A percentile compares a stretch with the other conserved stretches of the same genome.
Evolutionary conservation across 2,888 invertebrate genomes (phyloP).

Genomic region (Acanthosepion esculentum): DNA sequence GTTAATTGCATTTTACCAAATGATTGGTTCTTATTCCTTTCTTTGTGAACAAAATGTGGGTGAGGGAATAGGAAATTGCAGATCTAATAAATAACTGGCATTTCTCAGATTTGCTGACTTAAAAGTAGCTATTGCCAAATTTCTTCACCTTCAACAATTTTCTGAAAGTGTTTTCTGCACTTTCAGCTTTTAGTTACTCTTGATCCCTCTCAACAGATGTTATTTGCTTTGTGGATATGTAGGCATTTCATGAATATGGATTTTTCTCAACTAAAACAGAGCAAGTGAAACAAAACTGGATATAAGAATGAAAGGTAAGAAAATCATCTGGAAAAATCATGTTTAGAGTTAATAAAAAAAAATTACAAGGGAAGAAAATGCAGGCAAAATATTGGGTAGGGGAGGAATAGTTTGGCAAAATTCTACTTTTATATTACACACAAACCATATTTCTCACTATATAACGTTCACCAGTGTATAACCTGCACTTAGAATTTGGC

Average conservation of each 20-base stretch:
- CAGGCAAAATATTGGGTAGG: too few species aligned
- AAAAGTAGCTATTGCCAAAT: background rate
- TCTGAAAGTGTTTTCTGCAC: background rate
- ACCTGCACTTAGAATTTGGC: too few species aligned
- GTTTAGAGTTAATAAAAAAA: too few species aligned
- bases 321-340: too few species aligned
- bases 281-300: too few species aligned
- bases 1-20: background rate
- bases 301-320: too few species aligned
- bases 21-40: background rate
- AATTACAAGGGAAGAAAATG: too few species aligned
- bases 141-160: slow-evolving; percentile 1
- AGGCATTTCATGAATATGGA: background rate
- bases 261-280: background rate
- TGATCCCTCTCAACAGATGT: background rate
- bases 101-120: background rate
- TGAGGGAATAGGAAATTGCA: background rate
- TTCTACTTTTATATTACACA: too few species aligned
- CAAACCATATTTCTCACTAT: too few species aligned
- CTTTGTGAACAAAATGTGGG: background rate
- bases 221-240: background rate
- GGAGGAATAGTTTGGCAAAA: too few species aligned
- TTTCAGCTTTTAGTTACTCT: background rate
- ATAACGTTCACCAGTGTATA: too few species aligned
- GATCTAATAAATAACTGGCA: background rate